phyloP scores from a whole-genome alignment of 37 sponge, comb jelly and placozoan genomes.

The Chondrosia reniformis region DNA sequence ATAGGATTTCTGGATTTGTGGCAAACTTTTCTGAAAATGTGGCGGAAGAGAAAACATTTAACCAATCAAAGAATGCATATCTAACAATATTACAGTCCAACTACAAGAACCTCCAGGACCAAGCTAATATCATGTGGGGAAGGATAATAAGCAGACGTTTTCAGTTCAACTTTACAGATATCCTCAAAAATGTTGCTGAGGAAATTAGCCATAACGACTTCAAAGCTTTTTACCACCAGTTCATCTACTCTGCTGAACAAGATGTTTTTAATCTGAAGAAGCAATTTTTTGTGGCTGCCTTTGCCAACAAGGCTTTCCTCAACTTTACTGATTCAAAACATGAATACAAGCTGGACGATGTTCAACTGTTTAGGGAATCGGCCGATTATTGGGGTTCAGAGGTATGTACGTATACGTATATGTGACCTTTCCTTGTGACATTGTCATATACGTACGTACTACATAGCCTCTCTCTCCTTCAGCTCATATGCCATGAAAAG shows the following conservation, averaged over 20 bases:
- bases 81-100: slow-evolving; percentile 9
- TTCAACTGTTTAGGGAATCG: not conserved
- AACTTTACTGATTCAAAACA: too few relatives aligned
- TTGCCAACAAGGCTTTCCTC: too few relatives aligned
- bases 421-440: too few relatives aligned
- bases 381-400: slow-evolving; percentile 1
- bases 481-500: too few relatives aligned
- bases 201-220: not conserved
- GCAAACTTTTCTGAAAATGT: not conserved
- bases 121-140: slow-evolving; percentile 45
- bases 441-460: too few relatives aligned
- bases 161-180: slow-evolving; percentile 48
- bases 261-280: too few relatives aligned
- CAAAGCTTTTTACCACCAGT: slow-evolving; percentile 36
- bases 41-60: not conserved
- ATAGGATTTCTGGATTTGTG: slow-evolving; percentile 45
- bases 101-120: slow-evolving; percentile 40
- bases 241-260: too few relatives aligned
- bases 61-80: not conserved
- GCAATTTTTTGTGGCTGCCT: too few relatives aligned
- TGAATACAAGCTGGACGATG: not conserved
- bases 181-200: slow-evolving; percentile 15
- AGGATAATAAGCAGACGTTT: slow-evolving; percentile 21
- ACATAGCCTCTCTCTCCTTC: too few relatives aligned
- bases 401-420: too few relatives aligned